Percentiles rank a stretch among this genome's conserved stretches.
Evolutionary conservation across 1,140 invertebrate species (phyloP).

Genomic region (Drosophila persimilis): DNA sequence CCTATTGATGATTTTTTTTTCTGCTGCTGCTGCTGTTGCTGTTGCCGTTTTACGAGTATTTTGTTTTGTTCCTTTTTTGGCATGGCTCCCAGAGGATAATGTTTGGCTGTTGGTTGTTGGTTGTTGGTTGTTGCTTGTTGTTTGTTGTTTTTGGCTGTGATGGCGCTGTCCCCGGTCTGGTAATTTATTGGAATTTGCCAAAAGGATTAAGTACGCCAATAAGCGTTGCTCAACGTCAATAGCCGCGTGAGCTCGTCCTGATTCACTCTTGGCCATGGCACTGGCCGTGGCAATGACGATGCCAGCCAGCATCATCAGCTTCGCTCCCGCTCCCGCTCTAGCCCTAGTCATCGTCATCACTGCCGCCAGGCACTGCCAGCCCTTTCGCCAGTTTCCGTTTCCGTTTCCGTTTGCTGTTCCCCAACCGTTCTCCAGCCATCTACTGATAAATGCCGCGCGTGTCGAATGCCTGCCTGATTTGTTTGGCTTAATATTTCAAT

Average conservation of each 20-base stretch:
- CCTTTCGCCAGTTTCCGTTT: conserved; percentile 70
- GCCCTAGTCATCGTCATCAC: conserved; percentile 2
- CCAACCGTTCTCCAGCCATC: background rate
- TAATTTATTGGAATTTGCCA: conserved; percentile 80
- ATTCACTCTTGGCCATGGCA: conserved; percentile 8
- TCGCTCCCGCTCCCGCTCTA: too few species aligned
- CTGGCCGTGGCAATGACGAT: conserved; percentile 16
- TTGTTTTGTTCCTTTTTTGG: conserved; percentile 10
- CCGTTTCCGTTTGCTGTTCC: conserved; percentile 37
- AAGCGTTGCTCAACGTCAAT: conserved; percentile 79
- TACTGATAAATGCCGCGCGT: conserved; percentile 64
- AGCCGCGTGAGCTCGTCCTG: conserved; percentile 44
- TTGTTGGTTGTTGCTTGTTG: background rate
- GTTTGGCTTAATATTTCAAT: conserved; percentile 77
- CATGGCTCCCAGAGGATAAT: conserved; percentile 18
- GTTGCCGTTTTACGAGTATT: background rate
- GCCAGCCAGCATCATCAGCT: conserved; percentile 24
- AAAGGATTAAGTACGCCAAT: conserved; percentile 80
- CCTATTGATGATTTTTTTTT: conserved; percentile 77
- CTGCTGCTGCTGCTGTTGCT: background rate
- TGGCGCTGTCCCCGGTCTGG: conserved; percentile 32
- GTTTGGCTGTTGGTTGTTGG: conserved; percentile 2
- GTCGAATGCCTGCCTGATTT: conserved; percentile 70
- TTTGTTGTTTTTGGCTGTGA: conserved; percentile 18
- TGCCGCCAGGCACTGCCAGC: conserved; percentile 39